phyloP scores from a whole-genome alignment of 2,113 vertebrate genomes.

The Cyphomyrus discorhynchus region DNA sequence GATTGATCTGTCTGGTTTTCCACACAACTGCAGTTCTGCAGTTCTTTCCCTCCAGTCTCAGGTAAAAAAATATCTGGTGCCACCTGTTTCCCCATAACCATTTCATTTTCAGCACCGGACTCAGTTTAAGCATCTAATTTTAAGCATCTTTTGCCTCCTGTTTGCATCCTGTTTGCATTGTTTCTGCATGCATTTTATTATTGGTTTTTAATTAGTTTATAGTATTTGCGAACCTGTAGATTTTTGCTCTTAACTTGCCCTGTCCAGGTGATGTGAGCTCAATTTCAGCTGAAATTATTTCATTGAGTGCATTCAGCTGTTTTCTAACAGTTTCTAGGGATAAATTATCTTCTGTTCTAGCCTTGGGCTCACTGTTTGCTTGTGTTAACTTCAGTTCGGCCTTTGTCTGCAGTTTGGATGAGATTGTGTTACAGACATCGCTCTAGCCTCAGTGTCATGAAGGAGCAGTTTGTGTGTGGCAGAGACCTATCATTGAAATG shows the following conservation, averaged over 20 bases:
- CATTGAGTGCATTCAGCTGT: not conserved
- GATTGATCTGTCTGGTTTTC: not conserved
- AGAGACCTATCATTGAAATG: not conserved
- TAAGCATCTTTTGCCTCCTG: not conserved
- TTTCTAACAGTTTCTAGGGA: not conserved
- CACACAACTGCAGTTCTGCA: not conserved
- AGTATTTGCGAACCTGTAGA: not conserved
- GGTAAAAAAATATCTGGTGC: not conserved
- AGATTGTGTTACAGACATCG: not conserved
- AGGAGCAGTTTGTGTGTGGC: not conserved
- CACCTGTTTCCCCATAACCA: not conserved
- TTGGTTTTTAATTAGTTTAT: not conserved
- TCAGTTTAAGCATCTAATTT: not conserved
- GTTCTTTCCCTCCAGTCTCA: not conserved
- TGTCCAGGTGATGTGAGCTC: not conserved
- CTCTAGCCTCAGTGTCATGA: not conserved
- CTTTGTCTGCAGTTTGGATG: not conserved
- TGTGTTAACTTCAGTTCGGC: not conserved
- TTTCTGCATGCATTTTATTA: not conserved
- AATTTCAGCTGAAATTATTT: not conserved
- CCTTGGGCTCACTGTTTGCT: not conserved
- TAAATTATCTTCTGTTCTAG: conserved; percentile 6
- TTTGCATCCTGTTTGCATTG: not conserved
- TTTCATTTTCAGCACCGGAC: not conserved
- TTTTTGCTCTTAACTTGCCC: not conserved